These are phyloP conservation scores for Lypha dubia DNA, from an alignment of 2,888 invertebrate species.

Conservation along the genomic window DNA sequence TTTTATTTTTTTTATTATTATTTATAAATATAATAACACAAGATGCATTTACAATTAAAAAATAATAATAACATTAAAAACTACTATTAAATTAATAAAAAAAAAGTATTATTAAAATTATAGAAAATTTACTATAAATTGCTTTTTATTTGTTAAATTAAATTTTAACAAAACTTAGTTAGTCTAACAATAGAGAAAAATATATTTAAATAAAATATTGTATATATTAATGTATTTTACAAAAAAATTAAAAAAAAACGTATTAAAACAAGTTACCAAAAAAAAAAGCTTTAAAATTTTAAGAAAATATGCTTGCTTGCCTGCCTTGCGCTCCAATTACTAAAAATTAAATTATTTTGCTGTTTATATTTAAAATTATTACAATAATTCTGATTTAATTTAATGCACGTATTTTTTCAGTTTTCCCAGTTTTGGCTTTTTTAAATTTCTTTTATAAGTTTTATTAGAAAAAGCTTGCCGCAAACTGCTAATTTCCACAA, in stretches of 20 bases:
- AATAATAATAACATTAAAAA: background rate
- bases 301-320: constrained; percentile 67
- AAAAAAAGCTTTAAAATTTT: constrained; percentile 41
- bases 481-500: no score
- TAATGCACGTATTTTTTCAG: constrained; percentile 35
- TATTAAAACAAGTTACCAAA: constrained; percentile 13
- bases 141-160: constrained; percentile 12
- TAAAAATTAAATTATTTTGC: constrained; percentile 24
- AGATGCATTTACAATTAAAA: background rate
- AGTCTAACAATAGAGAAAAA: constrained; percentile 26
- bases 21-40: no score
- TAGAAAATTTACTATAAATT: background rate
- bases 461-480: background rate
- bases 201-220: constrained; percentile 32
- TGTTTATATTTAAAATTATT: constrained; percentile 19
- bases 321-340: constrained; percentile 51
- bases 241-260: background rate
- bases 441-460: background rate
- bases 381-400: background rate
- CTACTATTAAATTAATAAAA: background rate
- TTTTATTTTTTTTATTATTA: constrained; percentile 13
- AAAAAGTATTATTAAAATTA: constrained; percentile 3
- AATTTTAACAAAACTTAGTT: constrained; percentile 19
- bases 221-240: constrained; percentile 20
- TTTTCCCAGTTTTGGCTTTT: background rate